Percentiles rank a stretch among this genome's conserved stretches.
Conservation (phyloP, 2,888 invertebrate species). For the Microplitis manilae region DNA sequence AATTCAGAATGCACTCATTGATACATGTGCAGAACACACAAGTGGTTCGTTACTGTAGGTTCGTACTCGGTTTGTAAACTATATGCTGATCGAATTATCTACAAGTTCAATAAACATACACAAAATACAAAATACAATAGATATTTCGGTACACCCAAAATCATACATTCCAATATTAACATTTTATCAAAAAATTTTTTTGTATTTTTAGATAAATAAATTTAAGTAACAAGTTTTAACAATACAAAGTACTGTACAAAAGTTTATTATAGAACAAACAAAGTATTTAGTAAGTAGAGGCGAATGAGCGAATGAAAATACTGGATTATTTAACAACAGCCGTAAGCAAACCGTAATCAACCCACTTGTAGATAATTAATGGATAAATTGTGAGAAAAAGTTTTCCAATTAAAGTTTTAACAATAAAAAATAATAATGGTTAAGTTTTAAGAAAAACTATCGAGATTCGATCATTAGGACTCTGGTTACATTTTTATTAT, state of each 20-base stretch:
- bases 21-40: neutral
- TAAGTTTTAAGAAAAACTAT: neutral
- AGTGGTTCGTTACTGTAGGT: conserved; percentile 34
- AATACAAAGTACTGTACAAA: no score
- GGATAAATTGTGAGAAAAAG: conserved; percentile 63
- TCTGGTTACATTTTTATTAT: neutral
- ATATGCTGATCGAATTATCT: conserved; percentile 38
- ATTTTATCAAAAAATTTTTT: no score
- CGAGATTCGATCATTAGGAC: neutral
- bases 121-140: conserved; percentile 19
- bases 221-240: no score
- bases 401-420: conserved; percentile 67
- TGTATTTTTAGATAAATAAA: no score
- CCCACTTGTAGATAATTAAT: conserved; percentile 59
- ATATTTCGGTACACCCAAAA: conserved; percentile 34
- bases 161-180: neutral
- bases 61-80: conserved; percentile 21
- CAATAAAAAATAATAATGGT: neutral
- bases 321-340: conserved; percentile 48
- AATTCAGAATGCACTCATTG: neutral
- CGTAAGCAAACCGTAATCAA: conserved; percentile 31
- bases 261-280: neutral
- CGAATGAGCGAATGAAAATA: conserved; percentile 9
- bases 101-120: conserved; percentile 27
- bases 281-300: neutral